Conservation (phyloP, 2,888 invertebrate species). For the Erebia epiphron region DNA sequence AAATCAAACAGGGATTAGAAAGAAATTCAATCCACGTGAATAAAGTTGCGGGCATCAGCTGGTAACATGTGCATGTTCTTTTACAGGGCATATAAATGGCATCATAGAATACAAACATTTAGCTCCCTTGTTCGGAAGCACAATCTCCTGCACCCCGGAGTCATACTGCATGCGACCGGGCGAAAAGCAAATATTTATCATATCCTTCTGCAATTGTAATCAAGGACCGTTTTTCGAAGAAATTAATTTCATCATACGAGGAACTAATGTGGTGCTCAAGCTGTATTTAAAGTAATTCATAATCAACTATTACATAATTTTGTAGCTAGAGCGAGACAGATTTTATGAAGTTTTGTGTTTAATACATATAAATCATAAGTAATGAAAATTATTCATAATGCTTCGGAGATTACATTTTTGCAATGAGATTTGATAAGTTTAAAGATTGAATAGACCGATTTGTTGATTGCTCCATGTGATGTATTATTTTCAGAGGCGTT, state of each 20-base stretch:
- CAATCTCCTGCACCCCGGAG: conserved; percentile 76
- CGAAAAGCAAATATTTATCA: conserved; percentile 75
- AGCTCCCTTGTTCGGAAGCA: conserved; percentile 81
- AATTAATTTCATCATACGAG: conserved; percentile 82
- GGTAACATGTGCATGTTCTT: neutral
- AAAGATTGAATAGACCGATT: neutral
- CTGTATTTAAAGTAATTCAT: conserved; percentile 81
- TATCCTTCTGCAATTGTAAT: conserved; percentile 82
- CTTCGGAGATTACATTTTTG: too few species aligned
- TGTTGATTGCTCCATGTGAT: neutral
- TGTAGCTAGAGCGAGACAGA: neutral
- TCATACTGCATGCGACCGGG: conserved; percentile 73
- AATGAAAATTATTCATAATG: too few species aligned
- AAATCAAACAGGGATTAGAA: too few species aligned
- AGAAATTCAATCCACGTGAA: too few species aligned
- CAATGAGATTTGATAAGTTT: neutral
- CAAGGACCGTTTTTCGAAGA: conserved; percentile 85
- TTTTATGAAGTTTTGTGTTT: too few species aligned
- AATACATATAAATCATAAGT: too few species aligned
- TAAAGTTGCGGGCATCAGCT: too few species aligned
- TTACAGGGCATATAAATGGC: conserved; percentile 83
- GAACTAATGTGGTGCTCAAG: conserved; percentile 80
- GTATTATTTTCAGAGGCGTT: conserved; percentile 77
- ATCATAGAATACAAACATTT: conserved; percentile 74
- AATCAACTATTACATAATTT: neutral